These are phyloP conservation scores for Amblyjoppa fuscipennis DNA, from an alignment of 2,888 invertebrate genomes.

Conservation along the genomic window DNA sequence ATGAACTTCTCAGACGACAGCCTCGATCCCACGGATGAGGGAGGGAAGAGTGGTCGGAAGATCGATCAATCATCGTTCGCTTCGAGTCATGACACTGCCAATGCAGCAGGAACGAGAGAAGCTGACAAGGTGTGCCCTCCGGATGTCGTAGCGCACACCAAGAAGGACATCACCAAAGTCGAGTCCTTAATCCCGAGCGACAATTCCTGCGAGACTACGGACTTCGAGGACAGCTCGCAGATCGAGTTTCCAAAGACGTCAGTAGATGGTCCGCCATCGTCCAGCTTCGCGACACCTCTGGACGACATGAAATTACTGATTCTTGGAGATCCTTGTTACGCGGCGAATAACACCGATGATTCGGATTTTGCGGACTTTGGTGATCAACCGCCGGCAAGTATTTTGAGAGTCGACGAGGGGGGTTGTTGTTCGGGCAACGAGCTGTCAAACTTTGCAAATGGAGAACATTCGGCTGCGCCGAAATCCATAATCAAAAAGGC, in stretches of 20 bases:
- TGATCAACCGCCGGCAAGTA: constrained; percentile 31
- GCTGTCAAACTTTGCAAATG: constrained; percentile 44
- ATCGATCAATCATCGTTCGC: constrained; percentile 36
- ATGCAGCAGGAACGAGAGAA: constrained; percentile 44
- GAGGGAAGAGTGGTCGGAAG: constrained; percentile 7
- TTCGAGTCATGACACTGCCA: constrained; percentile 25
- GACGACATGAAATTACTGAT: constrained; percentile 75
- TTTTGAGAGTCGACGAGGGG: constrained; percentile 42
- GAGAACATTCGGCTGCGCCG: constrained; percentile 29
- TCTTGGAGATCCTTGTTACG: constrained; percentile 65
- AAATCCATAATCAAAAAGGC: constrained; percentile 76
- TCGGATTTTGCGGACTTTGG: constrained; percentile 38
- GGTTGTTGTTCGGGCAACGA: constrained; percentile 30
- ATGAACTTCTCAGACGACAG: constrained; percentile 80
- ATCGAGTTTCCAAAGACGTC: constrained; percentile 74
- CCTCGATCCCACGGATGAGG: constrained; percentile 72
- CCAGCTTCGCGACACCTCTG: constrained; percentile 53
- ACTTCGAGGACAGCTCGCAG: constrained; percentile 72
- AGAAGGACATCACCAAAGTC: constrained; percentile 64
- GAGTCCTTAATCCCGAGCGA: constrained; percentile 39
- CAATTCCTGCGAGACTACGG: constrained; percentile 38
- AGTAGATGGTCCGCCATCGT: constrained; percentile 14
- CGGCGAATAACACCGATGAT: constrained; percentile 39
- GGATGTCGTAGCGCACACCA: constrained; percentile 79
- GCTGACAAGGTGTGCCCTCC: constrained; percentile 75